Base-by-base conservation (phyloP, 30 jellyfish, hydroid and myxozoan genomes). In the Aurelia sp. region DNA sequence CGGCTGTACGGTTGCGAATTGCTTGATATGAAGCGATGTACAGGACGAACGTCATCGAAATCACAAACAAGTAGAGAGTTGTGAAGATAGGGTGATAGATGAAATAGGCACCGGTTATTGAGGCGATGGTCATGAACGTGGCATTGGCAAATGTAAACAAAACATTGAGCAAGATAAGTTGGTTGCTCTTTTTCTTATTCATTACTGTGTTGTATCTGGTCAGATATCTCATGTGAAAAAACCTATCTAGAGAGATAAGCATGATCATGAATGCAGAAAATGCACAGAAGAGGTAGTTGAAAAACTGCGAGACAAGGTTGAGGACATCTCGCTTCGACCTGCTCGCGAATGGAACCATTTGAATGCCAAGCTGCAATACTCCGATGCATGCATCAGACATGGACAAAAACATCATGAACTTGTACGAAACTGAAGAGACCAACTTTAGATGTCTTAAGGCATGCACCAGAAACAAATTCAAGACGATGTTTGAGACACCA, bases 201-300 rank as follows among this genome's bases (percentile, higher is more conserved):
- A 83, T 69, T 47, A 83, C 57, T 7, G 65, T 53, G 44, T n/a
- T 68, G 80, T 70, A 83, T 40, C 62, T 58, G 30, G 74, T 47
- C 11, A 83, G 47, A 82, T 83, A 70, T 78, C 47, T 70, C 92
- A 83, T 83, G 86, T 59, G 92, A 0, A 83, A 13, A 63, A 20
- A 83, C 24, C 92, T 40, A 50, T 83, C 92, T 21, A 71, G 15
- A 8, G 80, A 74, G 52, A 83, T 30, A 17, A 69, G 19, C 27
- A 83, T n/a, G 10, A 60, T 83, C 92, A 70, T 69, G 48, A 72
- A 62, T 15, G 75, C 92, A 35, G 92, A 83, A 71, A 71, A 47
- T 20, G 65, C 73, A 12, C 72, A 63, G 53, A 57, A 40, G 20
- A 57, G 62, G 65, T 68, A 83, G 30, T 57, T 33, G 10, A 73